Percentiles rank a stretch among this genome's conserved stretches.
Conservation (phyloP, 2,888 invertebrate species). For the Sphaerophoria rueppellii region DNA sequence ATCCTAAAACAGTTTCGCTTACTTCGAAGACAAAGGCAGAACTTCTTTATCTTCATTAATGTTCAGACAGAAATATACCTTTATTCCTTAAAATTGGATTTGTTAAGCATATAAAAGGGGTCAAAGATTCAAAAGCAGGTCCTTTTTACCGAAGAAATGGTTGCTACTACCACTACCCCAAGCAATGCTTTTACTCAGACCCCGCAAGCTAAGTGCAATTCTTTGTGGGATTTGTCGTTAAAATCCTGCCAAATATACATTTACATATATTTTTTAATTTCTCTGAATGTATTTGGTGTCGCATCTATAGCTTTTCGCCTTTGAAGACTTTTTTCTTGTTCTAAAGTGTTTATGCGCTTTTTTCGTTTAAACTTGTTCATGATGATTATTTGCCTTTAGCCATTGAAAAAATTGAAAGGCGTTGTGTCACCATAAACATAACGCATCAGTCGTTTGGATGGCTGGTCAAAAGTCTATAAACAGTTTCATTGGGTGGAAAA, state of each 20-base stretch:
- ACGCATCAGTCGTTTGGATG: not conserved
- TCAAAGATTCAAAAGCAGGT: slow-evolving; percentile 45
- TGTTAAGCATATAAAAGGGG: slow-evolving; percentile 23
- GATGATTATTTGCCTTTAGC: slow-evolving; percentile 51
- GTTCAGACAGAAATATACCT: too few relatives aligned
- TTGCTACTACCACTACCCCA: not conserved
- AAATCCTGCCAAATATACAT: slow-evolving; percentile 32
- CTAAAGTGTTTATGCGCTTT: slow-evolving; percentile 29
- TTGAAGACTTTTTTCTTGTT: not conserved
- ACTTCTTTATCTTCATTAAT: too few relatives aligned
- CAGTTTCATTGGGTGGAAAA: slow-evolving; percentile 61
- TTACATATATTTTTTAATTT: slow-evolving; percentile 1
- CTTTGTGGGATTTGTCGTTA: slow-evolving; percentile 30
- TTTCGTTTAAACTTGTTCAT: slow-evolving; percentile 5
- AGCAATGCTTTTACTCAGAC: slow-evolving; percentile 9
- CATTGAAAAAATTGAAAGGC: not conserved
- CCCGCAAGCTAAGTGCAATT: not conserved
- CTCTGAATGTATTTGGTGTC: not conserved
- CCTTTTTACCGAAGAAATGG: too few relatives aligned
- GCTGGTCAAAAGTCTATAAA: slow-evolving; percentile 59
- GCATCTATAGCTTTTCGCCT: too few relatives aligned
- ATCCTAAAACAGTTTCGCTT: too few relatives aligned
- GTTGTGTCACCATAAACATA: not conserved
- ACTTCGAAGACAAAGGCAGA: too few relatives aligned
- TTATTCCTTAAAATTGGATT: too few relatives aligned